Base-by-base conservation (phyloP, 2,888 invertebrate species). In the Callinectes sapidus region DNA sequence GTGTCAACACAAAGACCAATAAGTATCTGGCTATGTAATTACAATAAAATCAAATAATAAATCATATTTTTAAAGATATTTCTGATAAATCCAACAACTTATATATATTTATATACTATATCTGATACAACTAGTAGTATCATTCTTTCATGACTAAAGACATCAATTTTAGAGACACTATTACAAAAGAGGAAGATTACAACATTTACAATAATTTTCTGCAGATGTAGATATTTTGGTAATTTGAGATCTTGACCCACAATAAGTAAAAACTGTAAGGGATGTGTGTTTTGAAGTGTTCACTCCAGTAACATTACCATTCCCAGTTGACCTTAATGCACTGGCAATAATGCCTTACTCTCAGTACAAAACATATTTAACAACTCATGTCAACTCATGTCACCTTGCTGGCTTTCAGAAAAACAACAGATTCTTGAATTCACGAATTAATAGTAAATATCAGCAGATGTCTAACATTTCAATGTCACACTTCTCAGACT, bases 341-440 rank as follows among this genome's bases (percentile, higher is more conserved):
- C 42, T 16, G 35, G 32, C 39, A 32, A 23, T 39, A 71, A 89
- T 8, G 28, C 48, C 48, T 23, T 10, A n/a, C 54, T 71, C 77
- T 89, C 77, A 42, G 42, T 89, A 32, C 42, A 61, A 39, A 66
- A 39, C 35, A 89, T 28, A 35, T 8, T 28, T 35, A 88, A 54
- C 61, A 39, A 55, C 42, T 35, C 71, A n/a, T 14, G 28, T 32
- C 61, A 39, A 55, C 42, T 35, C 71, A n/a, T 14, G 28, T 32
- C 54, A 88, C 61, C 88, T 32, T 28, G 16, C 55, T n/a, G 18
- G 28, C 32, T 32, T 48, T 35, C 16, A 16, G 18, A 32, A 61
- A 61, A 54, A 77, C 5, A 48, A 48, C 5, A 39, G n/a, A 89
- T n/a, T 61, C 91, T 87, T 87, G 87, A 87, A 87, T 42, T 66